phyloP scores from a whole-genome alignment of 2,888 invertebrate species.

The Agonum fuliginosum region DNA sequence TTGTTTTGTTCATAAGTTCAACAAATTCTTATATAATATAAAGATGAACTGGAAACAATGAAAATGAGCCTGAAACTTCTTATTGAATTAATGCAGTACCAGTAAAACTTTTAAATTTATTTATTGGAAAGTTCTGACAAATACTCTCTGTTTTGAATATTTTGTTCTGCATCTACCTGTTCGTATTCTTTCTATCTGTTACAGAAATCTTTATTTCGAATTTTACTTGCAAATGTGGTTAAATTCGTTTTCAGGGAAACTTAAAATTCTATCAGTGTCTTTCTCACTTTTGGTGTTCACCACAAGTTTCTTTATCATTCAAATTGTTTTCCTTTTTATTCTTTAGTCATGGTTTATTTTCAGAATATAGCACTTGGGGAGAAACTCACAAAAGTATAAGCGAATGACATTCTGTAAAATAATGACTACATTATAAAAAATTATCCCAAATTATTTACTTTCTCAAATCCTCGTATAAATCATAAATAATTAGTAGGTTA shows the following conservation, averaged over 20 bases:
- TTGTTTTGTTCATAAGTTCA: too few relatives aligned
- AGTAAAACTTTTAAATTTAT: too few relatives aligned
- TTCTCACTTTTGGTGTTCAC: neutral
- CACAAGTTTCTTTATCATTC: conserved; percentile 9
- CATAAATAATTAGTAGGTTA: too few relatives aligned
- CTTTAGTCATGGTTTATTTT: conserved; percentile 38
- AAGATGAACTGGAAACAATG: too few relatives aligned
- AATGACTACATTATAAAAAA: too few relatives aligned
- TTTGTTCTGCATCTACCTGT: neutral
- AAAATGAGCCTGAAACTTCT: too few relatives aligned
- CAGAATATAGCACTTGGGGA: conserved; percentile 3
- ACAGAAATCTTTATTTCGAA: conserved; percentile 14
- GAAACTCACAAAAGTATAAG: neutral
- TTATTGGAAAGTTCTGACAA: too few relatives aligned
- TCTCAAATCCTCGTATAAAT: too few relatives aligned
- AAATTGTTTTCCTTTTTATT: conserved; percentile 37
- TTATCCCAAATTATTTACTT: too few relatives aligned
- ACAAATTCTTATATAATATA: too few relatives aligned
- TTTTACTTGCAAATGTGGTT: conserved; percentile 34
- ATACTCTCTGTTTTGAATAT: neutral
- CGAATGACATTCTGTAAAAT: neutral
- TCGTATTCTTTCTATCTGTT: neutral
- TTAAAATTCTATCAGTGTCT: conserved; percentile 26
- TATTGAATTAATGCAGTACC: too few relatives aligned
- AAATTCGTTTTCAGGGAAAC: neutral